Evolutionary conservation across 2,797 vertebrate genomes (phyloP), one percentile per base, ranked within the genome.

Genomic region (Nyctalus aviator): DNA sequence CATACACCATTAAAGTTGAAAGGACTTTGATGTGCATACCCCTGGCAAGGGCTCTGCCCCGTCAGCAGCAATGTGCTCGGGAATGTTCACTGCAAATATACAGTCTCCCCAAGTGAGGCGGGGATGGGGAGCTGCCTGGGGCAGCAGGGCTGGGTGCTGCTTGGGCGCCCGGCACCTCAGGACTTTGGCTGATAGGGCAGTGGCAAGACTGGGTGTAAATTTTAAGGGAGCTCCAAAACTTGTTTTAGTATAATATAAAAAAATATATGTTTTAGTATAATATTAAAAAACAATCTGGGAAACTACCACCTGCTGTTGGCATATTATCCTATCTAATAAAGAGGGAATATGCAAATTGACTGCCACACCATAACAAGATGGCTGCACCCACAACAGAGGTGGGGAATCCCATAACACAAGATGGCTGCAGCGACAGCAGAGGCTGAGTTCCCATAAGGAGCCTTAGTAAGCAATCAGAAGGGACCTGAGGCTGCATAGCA

Each of bases 1-100:
- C 98, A 98, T 96, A 98, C 98, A 97, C 92, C 98, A 98, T 98
- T 98, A 98, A 96, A 86, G 35, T 90, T 98, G 97, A 98, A 75
- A 97, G 94, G 97, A 64, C 93, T 97, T 98, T 79, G 98, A 96
- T 98, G 97, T 97, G 83, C 78, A 48, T 50, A 6, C 37, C 46
- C 0, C 50, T 98, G 98, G 98, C 98, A 96, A 94, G 94, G 95
- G 46, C 94, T 89, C 68, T 96, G 98, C 97, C 96, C 48, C 3
- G 96, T 95, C 97, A 97, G 97, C 97, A 97, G 90, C 89, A 11
- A 77, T 8, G 94, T 89, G 66, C 68, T 41, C 13, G 41, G 21
- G 95, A 92, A 78, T 0, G 81, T 94, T 93, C 92, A 95, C 96
- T 95, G 95, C 87, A 94, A 94, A 96, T 2, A 53, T 9, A 48